Conservation (phyloP, 2,888 invertebrate species). For the Agonopterix alstromeriana region DNA sequence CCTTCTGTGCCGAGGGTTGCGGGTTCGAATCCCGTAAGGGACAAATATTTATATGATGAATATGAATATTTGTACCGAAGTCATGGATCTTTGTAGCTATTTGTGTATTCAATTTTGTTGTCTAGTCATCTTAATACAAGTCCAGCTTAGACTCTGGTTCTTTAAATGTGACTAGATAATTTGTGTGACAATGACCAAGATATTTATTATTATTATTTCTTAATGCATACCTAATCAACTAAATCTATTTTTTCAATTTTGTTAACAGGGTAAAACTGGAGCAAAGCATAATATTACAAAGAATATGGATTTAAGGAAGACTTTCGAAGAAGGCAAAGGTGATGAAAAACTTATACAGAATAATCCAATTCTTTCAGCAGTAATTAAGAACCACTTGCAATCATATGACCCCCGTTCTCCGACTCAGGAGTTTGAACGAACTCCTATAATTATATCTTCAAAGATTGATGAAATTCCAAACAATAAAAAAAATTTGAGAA, state of each 20-base stretch:
- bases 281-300: constrained; percentile 66
- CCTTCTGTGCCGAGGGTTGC: no score
- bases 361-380: constrained; percentile 65
- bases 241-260: constrained; percentile 2
- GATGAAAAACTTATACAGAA: constrained; percentile 60
- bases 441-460: constrained; percentile 67
- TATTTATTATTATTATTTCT: no score
- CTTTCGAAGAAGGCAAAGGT: constrained; percentile 53
- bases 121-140: no score
- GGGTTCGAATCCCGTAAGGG: no score
- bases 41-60: no score
- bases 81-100: no score
- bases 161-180: no score
- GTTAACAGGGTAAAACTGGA: constrained; percentile 53
- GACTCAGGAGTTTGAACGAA: constrained; percentile 75
- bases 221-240: no score
- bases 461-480: constrained; percentile 30
- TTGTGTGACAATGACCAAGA: no score
- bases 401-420: constrained; percentile 78
- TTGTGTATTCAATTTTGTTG: no score
- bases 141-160: no score
- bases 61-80: no score
- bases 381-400: constrained; percentile 65
- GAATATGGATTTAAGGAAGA: constrained; percentile 65
- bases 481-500: constrained; percentile 26